Conservation (phyloP, 92 coral and sea anemone species). For the Bergia puertoricense region DNA sequence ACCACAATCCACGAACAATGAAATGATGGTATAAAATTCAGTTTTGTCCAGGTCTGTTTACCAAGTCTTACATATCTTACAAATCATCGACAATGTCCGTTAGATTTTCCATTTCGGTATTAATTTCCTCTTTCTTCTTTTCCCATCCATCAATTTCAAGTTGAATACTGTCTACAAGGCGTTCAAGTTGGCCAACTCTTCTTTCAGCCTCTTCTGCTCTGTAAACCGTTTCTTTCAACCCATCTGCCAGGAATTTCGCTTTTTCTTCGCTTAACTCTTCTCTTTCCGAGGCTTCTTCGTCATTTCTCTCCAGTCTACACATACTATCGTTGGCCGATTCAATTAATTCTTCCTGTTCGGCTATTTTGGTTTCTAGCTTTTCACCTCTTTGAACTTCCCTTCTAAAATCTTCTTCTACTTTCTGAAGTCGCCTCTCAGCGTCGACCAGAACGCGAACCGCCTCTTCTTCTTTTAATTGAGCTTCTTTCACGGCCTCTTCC, state of each 20-base stretch:
- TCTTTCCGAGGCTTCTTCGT: slow-evolving; percentile 75
- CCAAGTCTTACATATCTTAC: slow-evolving; percentile 8
- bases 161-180: slow-evolving; percentile 46
- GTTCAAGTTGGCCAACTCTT: slow-evolving; percentile 50
- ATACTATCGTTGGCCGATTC: slow-evolving; percentile 50
- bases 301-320: slow-evolving; percentile 68
- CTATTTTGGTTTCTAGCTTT: background rate
- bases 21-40: slow-evolving; percentile 10
- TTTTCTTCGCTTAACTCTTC: slow-evolving; percentile 81
- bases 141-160: slow-evolving; percentile 46
- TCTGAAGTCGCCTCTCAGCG: slow-evolving; percentile 68
- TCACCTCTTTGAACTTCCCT: slow-evolving; percentile 54
- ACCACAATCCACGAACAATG: slow-evolving; percentile 1
- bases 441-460: slow-evolving; percentile 57
- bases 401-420: slow-evolving; percentile 62
- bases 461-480: slow-evolving; percentile 58
- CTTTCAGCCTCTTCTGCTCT: slow-evolving; percentile 81
- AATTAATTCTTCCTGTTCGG: slow-evolving; percentile 32
- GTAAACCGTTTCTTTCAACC: slow-evolving; percentile 59
- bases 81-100: slow-evolving; percentile 45
- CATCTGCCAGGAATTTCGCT: slow-evolving; percentile 62
- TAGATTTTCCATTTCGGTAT: slow-evolving; percentile 53
- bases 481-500: slow-evolving; percentile 67
- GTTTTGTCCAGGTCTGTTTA: background rate
- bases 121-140: slow-evolving; percentile 34